Conservation (phyloP, 2,113 vertebrate genomes). For the Malurus alboscapulatus region DNA sequence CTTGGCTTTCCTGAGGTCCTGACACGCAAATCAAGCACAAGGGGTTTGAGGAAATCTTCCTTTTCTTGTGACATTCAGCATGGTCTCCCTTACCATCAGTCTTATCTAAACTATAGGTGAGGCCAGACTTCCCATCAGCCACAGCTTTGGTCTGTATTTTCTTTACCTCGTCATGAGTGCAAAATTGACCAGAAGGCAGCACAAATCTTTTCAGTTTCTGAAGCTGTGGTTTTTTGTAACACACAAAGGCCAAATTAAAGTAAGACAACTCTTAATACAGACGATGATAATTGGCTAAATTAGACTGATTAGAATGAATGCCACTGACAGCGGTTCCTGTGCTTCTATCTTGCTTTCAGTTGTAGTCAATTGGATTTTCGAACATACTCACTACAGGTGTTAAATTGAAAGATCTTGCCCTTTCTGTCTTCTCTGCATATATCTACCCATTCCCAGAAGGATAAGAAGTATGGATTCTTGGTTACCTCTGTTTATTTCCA, state of each 20-base stretch:
- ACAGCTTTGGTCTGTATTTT: neutral
- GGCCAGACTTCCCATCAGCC: neutral
- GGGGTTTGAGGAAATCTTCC: neutral
- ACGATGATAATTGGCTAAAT: neutral
- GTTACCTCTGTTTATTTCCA: neutral
- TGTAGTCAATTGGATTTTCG: neutral
- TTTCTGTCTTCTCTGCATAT: neutral
- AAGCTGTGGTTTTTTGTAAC: rapidly evolving
- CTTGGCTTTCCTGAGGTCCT: neutral
- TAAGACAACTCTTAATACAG: neutral
- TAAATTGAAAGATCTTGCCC: neutral
- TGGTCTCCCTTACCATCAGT: neutral
- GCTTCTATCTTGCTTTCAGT: neutral
- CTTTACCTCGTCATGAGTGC: neutral
- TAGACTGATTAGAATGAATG: neutral
- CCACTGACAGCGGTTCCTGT: neutral
- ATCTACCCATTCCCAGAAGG: neutral
- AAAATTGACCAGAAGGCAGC: neutral
- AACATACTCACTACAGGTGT: neutral
- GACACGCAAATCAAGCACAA: neutral
- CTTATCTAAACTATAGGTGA: neutral
- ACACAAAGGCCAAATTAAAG: neutral
- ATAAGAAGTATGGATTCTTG: neutral
- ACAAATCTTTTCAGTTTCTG: neutral
- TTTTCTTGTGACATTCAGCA: neutral